These are phyloP conservation scores for Sylvilagus bachmani DNA, from an alignment of 2,113 vertebrate species.

Conservation along the genomic window DNA sequence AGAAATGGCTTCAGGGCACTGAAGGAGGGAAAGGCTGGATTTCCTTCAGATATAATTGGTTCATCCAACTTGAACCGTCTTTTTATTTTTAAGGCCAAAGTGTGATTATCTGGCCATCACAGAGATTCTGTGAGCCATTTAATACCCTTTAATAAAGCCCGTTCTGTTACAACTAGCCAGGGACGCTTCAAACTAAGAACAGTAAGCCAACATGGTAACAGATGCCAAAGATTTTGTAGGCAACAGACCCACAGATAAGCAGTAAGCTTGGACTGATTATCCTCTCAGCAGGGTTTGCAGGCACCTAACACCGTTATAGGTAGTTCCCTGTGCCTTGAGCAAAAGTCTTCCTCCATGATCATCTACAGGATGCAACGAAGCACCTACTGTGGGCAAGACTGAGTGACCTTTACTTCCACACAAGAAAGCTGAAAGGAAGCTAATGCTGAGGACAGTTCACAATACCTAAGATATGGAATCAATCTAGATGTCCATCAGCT, in stretches of 20 bases:
- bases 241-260: not conserved
- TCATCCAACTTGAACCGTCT: constrained; percentile 20
- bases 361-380: not conserved
- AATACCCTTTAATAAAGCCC: constrained; percentile 17
- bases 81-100: constrained; percentile 23
- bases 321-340: not conserved
- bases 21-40: not conserved
- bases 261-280: not conserved
- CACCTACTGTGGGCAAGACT: not conserved
- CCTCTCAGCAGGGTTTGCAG: not conserved
- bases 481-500: too few relatives aligned
- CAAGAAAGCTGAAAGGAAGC: not conserved
- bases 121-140: not conserved
- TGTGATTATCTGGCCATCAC: constrained; percentile 24
- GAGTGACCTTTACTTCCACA: not conserved
- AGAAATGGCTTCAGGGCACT: constrained; percentile 9
- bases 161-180: constrained; percentile 38
- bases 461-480: too few relatives aligned
- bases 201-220: not conserved
- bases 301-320: not conserved
- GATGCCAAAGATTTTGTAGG: not conserved
- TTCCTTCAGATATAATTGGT: constrained; percentile 58
- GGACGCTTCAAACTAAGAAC: not conserved
- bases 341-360: not conserved
- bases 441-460: not conserved